phyloP scores from a whole-genome alignment of 2,888 invertebrate genomes.

The Metellina segmentata region DNA sequence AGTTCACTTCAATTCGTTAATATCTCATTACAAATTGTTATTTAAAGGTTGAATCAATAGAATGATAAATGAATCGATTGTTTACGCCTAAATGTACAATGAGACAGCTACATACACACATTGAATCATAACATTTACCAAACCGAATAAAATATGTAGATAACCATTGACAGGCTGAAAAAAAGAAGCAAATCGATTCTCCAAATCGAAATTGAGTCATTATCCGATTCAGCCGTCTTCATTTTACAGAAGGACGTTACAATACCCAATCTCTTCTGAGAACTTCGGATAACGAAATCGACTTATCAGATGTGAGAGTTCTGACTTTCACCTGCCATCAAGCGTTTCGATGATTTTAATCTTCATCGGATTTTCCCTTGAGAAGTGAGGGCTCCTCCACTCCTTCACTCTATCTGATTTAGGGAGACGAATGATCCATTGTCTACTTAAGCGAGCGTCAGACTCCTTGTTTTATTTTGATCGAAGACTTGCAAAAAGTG shows the following conservation, averaged over 20 bases:
- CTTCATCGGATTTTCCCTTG: slow-evolving; percentile 36
- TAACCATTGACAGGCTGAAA: background rate
- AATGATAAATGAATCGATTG: too few relatives aligned
- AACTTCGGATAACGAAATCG: background rate
- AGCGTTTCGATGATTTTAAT: slow-evolving; percentile 31
- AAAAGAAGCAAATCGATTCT: background rate
- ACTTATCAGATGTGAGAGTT: slow-evolving; percentile 18
- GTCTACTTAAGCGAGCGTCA: background rate
- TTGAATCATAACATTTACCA: background rate
- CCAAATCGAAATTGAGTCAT: slow-evolving; percentile 27
- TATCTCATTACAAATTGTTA: too few relatives aligned
- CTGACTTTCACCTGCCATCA: slow-evolving; percentile 35
- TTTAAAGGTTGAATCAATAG: too few relatives aligned
- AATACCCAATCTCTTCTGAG: slow-evolving; percentile 20
- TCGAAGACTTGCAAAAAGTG: slow-evolving; percentile 25
- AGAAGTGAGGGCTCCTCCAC: background rate
- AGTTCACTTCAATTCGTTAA: too few relatives aligned
- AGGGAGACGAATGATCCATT: slow-evolving; percentile 33
- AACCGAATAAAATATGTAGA: background rate
- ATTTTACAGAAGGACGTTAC: slow-evolving; percentile 7
- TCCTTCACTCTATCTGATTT: background rate
- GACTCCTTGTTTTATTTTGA: slow-evolving; percentile 24
- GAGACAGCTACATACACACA: too few relatives aligned
- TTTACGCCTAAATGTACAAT: too few relatives aligned
- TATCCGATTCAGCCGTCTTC: slow-evolving; percentile 10